Evolutionary conservation across 2,797 vertebrate genomes (phyloP), one percentile per base, ranked within the genome.

Genomic region (Platyrinchus mystaceus): DNA sequence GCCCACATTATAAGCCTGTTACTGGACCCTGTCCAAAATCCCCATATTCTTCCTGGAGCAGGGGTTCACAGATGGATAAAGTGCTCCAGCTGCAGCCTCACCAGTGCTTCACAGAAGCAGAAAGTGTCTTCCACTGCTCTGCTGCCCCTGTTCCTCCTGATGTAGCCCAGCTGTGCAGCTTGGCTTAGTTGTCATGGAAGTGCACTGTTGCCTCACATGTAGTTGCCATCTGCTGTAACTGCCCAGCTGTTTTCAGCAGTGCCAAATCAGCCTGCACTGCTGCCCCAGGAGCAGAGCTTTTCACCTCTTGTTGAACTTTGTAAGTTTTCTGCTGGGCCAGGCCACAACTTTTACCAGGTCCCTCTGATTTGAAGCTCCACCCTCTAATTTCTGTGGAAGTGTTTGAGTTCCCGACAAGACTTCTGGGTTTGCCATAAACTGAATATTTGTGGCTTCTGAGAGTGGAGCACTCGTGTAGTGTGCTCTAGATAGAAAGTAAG

Each of bases 181-280:
- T 83, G 15, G 17, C 22, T 30, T 1, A 27, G 1, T 12, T 69
- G 43, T n/a, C 43, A 21, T 32, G n/a, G 22, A 62, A 63, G 24
- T 56, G 23, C 8, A 2, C 28, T 39, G 7, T 14, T 77, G 23
- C 5, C 28, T 63, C 0, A 0, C 32, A 27, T 13, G 23, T 34
- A 14, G 36, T 2, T 78, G 84, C 44, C 18, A 56, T 60, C 34
- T 84, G 28, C 28, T 39, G 32, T 44, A 81, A 20, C 17, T 50
- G 15, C 49, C 49, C n/a, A 60, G 26, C 20, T 63, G 70, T 70
- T 84, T 77, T 13, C 56, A 49, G 60, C 43, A 79, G 21, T 95
- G 50, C 36, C 62, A 37, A 28, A 87, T 50, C 0, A 0, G 9
- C 41, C 53, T 75, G 14, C 52, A 13, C 13, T 77, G 56, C 70